Evolutionary conservation across 2,888 invertebrate species (phyloP).

Genomic region (Tachystola acroxantha): DNA sequence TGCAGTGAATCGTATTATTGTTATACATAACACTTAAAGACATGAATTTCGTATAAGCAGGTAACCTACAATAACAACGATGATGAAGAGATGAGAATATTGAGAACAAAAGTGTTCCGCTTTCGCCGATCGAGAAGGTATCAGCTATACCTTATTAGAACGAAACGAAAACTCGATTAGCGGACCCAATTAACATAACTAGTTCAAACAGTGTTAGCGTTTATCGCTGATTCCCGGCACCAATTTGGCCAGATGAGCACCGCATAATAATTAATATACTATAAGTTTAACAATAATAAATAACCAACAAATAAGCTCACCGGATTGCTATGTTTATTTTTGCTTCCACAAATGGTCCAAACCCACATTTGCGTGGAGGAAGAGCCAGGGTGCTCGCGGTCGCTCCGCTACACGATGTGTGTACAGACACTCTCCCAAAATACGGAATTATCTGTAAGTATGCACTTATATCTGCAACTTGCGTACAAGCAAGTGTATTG

Average conservation of each 20-base stretch:
- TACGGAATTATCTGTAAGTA: constrained; percentile 38
- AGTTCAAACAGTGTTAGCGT: constrained; percentile 11
- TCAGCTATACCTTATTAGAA: neutral
- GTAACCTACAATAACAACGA: too few relatives aligned
- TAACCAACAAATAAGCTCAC: constrained; percentile 56
- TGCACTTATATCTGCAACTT: constrained; percentile 46
- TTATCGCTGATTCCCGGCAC: neutral
- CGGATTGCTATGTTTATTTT: constrained; percentile 68
- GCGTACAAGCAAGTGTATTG: constrained; percentile 42
- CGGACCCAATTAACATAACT: constrained; percentile 30
- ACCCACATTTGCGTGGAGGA: constrained; percentile 48
- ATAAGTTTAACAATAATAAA: constrained; percentile 14
- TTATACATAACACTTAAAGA: too few relatives aligned
- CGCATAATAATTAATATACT: neutral
- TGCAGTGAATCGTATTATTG: too few relatives aligned
- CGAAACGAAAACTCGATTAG: constrained; percentile 6
- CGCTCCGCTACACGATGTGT: constrained; percentile 36
- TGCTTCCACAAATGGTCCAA: constrained; percentile 50
- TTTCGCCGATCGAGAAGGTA: neutral
- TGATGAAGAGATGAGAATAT: too few relatives aligned
- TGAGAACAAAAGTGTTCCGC: too few relatives aligned
- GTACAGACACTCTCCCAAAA: constrained; percentile 44
- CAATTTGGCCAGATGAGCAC: neutral
- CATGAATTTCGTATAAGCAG: too few relatives aligned
- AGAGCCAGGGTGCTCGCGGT: constrained; percentile 41